Conservation (phyloP, 2,797 vertebrate genomes). For the Pristis pectinata region DNA sequence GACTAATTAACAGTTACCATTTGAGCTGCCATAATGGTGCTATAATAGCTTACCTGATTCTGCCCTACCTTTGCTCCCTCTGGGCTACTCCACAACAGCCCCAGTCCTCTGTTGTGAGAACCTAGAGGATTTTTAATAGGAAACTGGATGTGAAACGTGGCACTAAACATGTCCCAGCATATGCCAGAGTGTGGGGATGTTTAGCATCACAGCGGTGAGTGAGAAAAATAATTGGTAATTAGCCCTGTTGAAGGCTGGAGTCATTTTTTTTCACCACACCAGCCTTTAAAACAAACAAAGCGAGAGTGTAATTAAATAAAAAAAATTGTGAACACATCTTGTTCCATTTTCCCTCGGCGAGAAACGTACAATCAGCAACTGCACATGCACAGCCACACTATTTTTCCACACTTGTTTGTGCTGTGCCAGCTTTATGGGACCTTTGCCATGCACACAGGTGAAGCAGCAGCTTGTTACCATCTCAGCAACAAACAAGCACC, state of each 20-base stretch:
- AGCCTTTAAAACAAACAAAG: slow-evolving; percentile 18
- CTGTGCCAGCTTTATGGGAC: background rate
- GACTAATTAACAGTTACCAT: slow-evolving; percentile 33
- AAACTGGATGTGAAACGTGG: slow-evolving; percentile 31
- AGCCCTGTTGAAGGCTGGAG: slow-evolving; percentile 21
- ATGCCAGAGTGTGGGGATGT: slow-evolving; percentile 23
- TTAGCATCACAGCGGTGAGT: slow-evolving; percentile 22
- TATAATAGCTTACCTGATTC: slow-evolving; percentile 8
- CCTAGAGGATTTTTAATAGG: slow-evolving; percentile 11
- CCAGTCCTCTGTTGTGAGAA: slow-evolving; percentile 28
- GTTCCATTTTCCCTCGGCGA: slow-evolving; percentile 15
- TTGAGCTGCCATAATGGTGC: background rate
- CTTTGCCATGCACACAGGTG: background rate
- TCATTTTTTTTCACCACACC: background rate
- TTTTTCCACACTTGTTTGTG: background rate
- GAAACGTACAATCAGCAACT: background rate
- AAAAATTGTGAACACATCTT: background rate
- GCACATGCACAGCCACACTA: background rate
- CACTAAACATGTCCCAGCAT: slow-evolving; percentile 29
- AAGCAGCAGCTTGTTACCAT: background rate
- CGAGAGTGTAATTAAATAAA: background rate
- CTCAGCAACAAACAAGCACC: background rate
- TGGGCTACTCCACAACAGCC: background rate
- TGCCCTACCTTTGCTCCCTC: slow-evolving; percentile 14
- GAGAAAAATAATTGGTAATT: slow-evolving; percentile 35